Evolutionary conservation across 2,797 vertebrate species (phyloP).

Genomic region (Knipowitschia caucasica): DNA sequence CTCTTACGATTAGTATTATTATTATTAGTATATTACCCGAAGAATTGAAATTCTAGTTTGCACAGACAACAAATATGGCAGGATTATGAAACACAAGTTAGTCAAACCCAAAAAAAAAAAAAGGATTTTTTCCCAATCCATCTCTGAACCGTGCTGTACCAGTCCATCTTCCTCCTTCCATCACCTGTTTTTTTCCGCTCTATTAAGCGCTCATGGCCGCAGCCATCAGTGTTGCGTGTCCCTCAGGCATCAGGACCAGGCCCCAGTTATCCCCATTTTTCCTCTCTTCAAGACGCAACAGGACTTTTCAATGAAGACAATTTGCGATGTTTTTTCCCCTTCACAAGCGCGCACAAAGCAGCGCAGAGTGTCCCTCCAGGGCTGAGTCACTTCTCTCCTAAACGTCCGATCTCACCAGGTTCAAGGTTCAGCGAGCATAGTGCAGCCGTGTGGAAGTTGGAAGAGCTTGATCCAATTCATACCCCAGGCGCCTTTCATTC

Average conservation of each 20-base stretch:
- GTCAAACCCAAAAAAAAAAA: too few species aligned
- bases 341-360: slow-evolving; percentile 45
- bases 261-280: slow-evolving; percentile 39
- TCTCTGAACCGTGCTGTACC: slow-evolving; percentile 37
- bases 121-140: slow-evolving; percentile 6
- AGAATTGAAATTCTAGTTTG: too few species aligned
- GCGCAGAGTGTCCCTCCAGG: slow-evolving; percentile 28
- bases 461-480: slow-evolving; percentile 1
- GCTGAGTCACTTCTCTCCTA: slow-evolving; percentile 18
- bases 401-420: slow-evolving; percentile 27
- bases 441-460: slow-evolving; percentile 8
- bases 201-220: slow-evolving; percentile 63
- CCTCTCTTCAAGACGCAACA: slow-evolving; percentile 25
- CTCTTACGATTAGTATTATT: too few species aligned
- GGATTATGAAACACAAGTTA: too few species aligned
- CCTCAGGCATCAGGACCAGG: slow-evolving; percentile 38
- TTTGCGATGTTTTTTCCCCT: slow-evolving; percentile 31
- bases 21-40: too few species aligned
- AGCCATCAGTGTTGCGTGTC: slow-evolving; percentile 27
- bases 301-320: slow-evolving; percentile 35
- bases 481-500: not conserved
- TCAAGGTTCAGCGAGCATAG: slow-evolving; percentile 27
- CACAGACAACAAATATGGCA: too few species aligned
- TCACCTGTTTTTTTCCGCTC: slow-evolving; percentile 65
- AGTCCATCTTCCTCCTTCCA: slow-evolving; percentile 40